Evolutionary conservation across 2,888 invertebrate species (phyloP), one percentile per base, ranked within the genome.

Genomic region (Stratiomys singularior): DNA sequence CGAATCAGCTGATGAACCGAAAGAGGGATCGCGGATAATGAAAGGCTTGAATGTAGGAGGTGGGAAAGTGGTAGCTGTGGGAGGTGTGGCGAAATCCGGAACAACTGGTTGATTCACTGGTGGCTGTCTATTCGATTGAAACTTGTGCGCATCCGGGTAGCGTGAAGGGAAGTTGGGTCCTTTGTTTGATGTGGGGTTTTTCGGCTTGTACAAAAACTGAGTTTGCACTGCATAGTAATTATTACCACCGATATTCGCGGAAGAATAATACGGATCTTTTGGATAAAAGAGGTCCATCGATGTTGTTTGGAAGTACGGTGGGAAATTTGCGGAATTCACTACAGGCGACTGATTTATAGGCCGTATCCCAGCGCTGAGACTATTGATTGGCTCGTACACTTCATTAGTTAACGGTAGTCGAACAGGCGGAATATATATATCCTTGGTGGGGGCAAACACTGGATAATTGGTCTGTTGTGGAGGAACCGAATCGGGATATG

Each of bases 301-400:
- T 5, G 74, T 74, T 23, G 74, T 74, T 37, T 74, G 74, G 27
- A 25, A 74, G 44, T 74, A 74, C 11, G 74, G 74, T 58, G 74
- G 74, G 37, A 60, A 74, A 37, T 74, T 74, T 4, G 74, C 74
- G 1, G 74, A 74, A 15, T 74, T 74, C 37, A 74, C 74, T 13
- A 74, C 58, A 23, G 74, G 74, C 21, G 74, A 74, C 23, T 30
- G 58, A 44, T 74, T 74, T 21, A 74, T 74, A 0, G 74, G 74
- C 1, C 74, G 58, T 11, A 58, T n/a, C 2, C 18, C 47, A 3
- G 47, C 15, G 18, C 37, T 18, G 13, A 37, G 15, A 30, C 37
- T 37, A 11, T 52, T n/a, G 4, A 58, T 0, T 1, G 58, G 74
- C 11, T 60, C 74, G 37, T 58, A 58, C 1, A 58, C 23, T 60